Percentiles rank a stretch among this genome's conserved stretches.
These are phyloP conservation scores for Eristalis pertinax DNA, from an alignment of 2,888 invertebrate genomes.

Conservation along the genomic window DNA sequence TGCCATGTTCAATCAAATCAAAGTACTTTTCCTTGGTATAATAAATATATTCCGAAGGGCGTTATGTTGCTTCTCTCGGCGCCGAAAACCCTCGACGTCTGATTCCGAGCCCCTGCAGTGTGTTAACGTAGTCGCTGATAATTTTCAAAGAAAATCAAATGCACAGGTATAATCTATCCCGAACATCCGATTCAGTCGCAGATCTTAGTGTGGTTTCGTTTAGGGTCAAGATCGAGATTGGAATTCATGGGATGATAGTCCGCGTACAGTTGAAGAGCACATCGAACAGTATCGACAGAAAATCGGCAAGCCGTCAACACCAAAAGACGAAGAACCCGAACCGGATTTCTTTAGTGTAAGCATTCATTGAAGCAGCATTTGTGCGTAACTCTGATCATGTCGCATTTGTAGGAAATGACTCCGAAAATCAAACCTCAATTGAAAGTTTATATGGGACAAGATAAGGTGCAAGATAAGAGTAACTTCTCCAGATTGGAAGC, in stretches of 20 bases:
- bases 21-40: conserved; percentile 83
- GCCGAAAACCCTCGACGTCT: conserved; percentile 82
- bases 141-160: conserved; percentile 69
- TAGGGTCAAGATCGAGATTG: conserved; percentile 81
- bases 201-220: conserved; percentile 70
- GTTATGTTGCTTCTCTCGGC: conserved; percentile 84
- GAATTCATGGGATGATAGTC: conserved; percentile 85
- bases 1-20: conserved; percentile 83
- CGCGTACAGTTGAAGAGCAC: conserved; percentile 84
- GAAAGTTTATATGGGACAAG: conserved; percentile 83
- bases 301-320: conserved; percentile 81
- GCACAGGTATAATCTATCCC: conserved; percentile 19
- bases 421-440: conserved; percentile 85
- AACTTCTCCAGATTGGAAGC: conserved; percentile 82
- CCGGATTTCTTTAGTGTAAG: conserved; percentile 84
- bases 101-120: conserved; percentile 84
- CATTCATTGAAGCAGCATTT: not conserved
- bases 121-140: conserved; percentile 82
- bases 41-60: conserved; percentile 84
- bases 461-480: conserved; percentile 74
- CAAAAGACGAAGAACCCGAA: conserved; percentile 81
- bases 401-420: conserved; percentile 83
- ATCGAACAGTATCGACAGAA: conserved; percentile 85
- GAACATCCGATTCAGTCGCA: not conserved
- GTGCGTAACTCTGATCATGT: not conserved